Base-by-base conservation (phyloP, 1,140 invertebrate genomes). In the Anoplolepis gracilipes region DNA sequence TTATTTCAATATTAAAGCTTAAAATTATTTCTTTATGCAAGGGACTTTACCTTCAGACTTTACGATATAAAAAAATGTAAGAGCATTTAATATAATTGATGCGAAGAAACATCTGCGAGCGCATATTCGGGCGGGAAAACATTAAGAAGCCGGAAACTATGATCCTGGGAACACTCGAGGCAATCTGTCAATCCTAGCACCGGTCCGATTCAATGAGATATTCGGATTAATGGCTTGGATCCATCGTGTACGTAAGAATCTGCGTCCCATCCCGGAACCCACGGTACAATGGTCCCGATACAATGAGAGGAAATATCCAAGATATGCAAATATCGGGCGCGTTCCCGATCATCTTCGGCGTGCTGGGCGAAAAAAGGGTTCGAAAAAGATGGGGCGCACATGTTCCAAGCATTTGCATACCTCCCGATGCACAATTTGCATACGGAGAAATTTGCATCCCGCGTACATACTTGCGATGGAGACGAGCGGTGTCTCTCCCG, bases 281-380 rank as follows among this genome's bases (percentile, higher is more conserved):
- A 85, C 76, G 90, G 89, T 87, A 94, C 92, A 93, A 94, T 93
- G 90, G 92, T 88, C 55, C 88, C 90, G 91, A 93, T 92, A 94
- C 93, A 94, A 94, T 94, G 93, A 94, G 93, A 95, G 94, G 93
- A 94, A 94, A 94, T 92, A 94, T 95, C 93, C 93, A 93, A 94
- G 94, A 95, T 95, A 94, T 95, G 94, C 93, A 94, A 95, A 95
- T 91, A 92, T 90, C 67, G 81, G 70, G 76, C 90, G 89, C 92
- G 92, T 94, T 94, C 91, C 92, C 93, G 93, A 94, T 94, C 93
- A 94, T 95, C 94, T 94, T 94, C 92, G 90, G 91, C 78, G 90
- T 87, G 88, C 90, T 88, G 90, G 86, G 89, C 86, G 91, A 91
- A 93, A 93, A 93, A 94, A 94, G 93, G 93, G 93, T 94, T 93